Evolutionary conservation across 2,797 vertebrate species (phyloP).

Genomic region (Girardinus metallicus): DNA sequence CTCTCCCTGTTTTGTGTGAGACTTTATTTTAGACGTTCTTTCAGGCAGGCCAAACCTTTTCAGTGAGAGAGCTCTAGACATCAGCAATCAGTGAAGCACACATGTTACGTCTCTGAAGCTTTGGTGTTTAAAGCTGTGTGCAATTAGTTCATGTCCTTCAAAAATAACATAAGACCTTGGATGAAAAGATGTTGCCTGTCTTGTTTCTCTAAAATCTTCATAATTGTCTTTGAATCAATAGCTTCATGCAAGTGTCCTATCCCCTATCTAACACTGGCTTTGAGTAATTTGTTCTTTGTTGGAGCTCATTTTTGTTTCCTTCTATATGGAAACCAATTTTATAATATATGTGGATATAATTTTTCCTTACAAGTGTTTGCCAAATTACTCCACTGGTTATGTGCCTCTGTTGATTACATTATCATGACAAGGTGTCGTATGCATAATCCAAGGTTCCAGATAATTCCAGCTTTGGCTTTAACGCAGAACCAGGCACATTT

Average conservation of each 20-base stretch:
- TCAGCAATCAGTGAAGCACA: background rate
- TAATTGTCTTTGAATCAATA: background rate
- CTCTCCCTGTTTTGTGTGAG: background rate
- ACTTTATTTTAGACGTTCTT: background rate
- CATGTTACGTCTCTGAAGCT: background rate
- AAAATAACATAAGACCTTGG: background rate
- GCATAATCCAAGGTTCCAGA: background rate
- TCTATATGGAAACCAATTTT: background rate
- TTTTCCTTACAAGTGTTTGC: background rate
- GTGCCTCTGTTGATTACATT: background rate
- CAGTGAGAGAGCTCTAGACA: background rate
- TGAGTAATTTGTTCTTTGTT: background rate
- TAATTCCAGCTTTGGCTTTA: background rate
- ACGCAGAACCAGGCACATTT: background rate
- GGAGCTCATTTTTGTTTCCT: background rate
- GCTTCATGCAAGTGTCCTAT: background rate
- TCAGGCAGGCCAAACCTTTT: background rate
- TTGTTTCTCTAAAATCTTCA: background rate
- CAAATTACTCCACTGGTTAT: background rate
- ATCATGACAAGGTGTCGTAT: background rate
- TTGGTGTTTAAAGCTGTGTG: background rate
- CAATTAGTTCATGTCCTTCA: background rate
- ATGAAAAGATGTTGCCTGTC: background rate
- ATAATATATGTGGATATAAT: background rate
- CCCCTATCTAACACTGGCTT: background rate